Percentiles rank a stretch among this genome's conserved stretches.
These are phyloP conservation scores for Noctua janthe DNA, from an alignment of 2,888 invertebrate genomes.

Conservation along the genomic window DNA sequence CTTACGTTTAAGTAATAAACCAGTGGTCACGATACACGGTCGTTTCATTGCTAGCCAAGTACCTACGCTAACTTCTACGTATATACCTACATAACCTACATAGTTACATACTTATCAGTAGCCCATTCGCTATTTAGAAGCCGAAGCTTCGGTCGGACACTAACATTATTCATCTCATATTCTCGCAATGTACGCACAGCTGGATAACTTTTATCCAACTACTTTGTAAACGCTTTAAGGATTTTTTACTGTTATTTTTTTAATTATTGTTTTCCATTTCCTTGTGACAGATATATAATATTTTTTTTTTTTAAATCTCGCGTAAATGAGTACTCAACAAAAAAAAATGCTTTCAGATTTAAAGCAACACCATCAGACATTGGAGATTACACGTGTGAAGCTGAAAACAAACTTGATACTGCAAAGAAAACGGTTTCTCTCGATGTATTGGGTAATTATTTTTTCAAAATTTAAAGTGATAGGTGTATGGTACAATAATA, in stretches of 20 bases:
- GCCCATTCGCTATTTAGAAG: no score
- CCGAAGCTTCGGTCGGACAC: not conserved
- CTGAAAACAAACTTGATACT: not conserved
- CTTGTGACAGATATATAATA: not conserved
- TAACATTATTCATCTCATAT: not conserved
- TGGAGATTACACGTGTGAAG: constrained; percentile 1
- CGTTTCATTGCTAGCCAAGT: no score
- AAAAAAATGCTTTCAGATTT: not conserved
- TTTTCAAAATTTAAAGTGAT: not conserved
- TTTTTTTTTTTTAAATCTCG: not conserved
- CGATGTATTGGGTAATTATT: constrained; percentile 1
- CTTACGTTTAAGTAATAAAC: no score
- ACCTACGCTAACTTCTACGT: no score
- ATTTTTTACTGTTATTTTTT: no score
- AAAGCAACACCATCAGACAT: not conserved
- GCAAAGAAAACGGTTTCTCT: not conserved
- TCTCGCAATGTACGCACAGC: not conserved
- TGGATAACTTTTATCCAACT: not conserved
- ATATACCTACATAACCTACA: no score
- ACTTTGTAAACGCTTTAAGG: not conserved
- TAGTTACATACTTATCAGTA: no score
- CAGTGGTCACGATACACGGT: no score
- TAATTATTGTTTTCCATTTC: not conserved
- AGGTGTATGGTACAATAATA: no score
- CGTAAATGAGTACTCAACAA: not conserved